Evolutionary conservation across 2,797 vertebrate genomes (phyloP).

Genomic region (Urocyon cinereoargenteus): DNA sequence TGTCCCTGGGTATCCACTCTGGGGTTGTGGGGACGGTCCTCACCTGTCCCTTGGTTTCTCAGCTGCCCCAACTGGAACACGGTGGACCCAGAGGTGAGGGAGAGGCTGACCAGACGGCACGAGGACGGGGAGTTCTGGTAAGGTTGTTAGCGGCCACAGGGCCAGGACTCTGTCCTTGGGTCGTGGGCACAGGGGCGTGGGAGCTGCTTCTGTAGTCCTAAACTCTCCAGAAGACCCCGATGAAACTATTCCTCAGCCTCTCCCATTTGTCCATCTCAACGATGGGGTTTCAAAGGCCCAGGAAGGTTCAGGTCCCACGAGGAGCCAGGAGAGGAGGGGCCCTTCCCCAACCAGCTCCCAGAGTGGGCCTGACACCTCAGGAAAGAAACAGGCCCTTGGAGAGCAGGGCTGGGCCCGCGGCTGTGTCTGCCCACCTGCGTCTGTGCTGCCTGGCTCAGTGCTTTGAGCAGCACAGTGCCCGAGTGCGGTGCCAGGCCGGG

Average conservation of each 20-base stretch:
- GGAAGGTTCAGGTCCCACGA: not conserved
- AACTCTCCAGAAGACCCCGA: not conserved
- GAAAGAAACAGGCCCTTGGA: not conserved
- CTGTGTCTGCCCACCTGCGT: accelerated
- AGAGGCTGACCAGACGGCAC: constrained; percentile 87
- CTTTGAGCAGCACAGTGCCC: too few species aligned
- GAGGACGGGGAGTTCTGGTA: constrained; percentile 96
- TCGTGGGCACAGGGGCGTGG: accelerated
- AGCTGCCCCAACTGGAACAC: constrained; percentile 91
- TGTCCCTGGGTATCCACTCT: not conserved
- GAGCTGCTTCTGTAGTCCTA: not conserved
- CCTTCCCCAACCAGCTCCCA: not conserved
- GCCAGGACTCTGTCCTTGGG: not conserved
- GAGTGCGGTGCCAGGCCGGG: too few species aligned
- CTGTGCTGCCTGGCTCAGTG: not conserved
- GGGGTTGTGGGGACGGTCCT: not conserved
- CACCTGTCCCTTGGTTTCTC: not conserved
- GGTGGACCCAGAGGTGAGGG: constrained; percentile 89
- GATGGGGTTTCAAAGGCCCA: not conserved
- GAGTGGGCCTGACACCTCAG: not conserved
- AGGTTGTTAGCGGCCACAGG: not conserved
- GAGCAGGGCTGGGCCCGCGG: not conserved
- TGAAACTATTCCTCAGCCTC: not conserved
- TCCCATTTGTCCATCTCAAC: not conserved
- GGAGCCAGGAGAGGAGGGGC: not conserved